A percentile compares a stretch with the other conserved stretches of the same genome.
phyloP scores from a whole-genome alignment of 2,113 vertebrate genomes.

The Xenus cinereus region DNA sequence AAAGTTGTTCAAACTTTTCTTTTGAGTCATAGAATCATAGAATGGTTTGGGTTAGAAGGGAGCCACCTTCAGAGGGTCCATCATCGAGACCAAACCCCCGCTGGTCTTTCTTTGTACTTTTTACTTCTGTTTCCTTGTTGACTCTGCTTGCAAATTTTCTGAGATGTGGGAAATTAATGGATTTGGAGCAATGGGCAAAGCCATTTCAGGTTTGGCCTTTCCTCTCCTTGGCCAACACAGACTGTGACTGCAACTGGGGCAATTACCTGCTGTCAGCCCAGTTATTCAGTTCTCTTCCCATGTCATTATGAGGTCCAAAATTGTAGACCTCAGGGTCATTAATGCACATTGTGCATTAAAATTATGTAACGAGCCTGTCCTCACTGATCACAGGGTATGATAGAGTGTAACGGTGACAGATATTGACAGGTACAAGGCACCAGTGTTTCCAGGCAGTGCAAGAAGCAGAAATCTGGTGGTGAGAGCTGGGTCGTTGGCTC shows the following conservation, averaged over 20 bases:
- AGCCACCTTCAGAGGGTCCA: neutral
- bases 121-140: neutral
- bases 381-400: neutral
- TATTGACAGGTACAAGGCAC: neutral
- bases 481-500: neutral
- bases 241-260: neutral
- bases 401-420: neutral
- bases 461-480: neutral
- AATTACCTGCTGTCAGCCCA: neutral
- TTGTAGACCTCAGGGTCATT: neutral
- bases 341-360: slow-evolving; percentile 27
- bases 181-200: neutral
- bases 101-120: neutral
- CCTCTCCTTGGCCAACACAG: neutral
- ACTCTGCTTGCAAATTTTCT: neutral
- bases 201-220: neutral
- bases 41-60: neutral
- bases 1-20: neutral
- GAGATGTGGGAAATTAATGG: neutral
- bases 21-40: neutral
- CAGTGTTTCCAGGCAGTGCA: neutral
- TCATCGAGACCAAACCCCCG: neutral
- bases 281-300: neutral
- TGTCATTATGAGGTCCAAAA: neutral
- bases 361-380: neutral